These are phyloP conservation scores for Abscondita cerata DNA, from an alignment of 2,888 invertebrate genomes.

Conservation along the genomic window DNA sequence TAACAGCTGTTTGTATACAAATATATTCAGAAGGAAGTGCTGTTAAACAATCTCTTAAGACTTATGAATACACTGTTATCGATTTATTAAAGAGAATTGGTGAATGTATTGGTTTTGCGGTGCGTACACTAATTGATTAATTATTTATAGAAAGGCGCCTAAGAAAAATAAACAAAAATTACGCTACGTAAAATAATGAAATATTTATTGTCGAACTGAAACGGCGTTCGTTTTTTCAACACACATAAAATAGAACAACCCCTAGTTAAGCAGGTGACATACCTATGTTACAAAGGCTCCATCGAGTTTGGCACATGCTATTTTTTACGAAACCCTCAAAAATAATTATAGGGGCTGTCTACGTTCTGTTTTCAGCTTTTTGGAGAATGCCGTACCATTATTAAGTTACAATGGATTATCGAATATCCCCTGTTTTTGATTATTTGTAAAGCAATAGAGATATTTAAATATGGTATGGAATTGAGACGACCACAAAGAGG, in stretches of 20 bases:
- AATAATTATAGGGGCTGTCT: slow-evolving; percentile 35
- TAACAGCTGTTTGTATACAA: slow-evolving; percentile 33
- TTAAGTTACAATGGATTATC: slow-evolving; percentile 28
- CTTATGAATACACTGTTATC: no score
- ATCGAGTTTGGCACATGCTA: slow-evolving; percentile 39
- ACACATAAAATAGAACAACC: slow-evolving; percentile 16
- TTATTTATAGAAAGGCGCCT: no score
- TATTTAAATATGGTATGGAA: slow-evolving; percentile 22
- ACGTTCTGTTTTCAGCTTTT: slow-evolving; percentile 33
- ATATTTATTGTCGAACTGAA: slow-evolving; percentile 13
- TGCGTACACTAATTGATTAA: no score
- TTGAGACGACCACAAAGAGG: slow-evolving; percentile 5
- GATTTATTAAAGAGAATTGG: no score
- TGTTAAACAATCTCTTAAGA: slow-evolving; percentile 19
- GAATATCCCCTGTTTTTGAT: not conserved
- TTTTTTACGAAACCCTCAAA: slow-evolving; percentile 37
- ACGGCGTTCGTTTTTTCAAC: slow-evolving; percentile 8
- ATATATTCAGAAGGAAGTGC: slow-evolving; percentile 26
- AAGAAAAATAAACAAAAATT: no score
- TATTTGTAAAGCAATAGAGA: not conserved
- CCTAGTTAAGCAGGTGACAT: slow-evolving; percentile 45
- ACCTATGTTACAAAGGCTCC: slow-evolving; percentile 42
- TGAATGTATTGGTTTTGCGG: no score
- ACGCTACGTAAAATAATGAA: slow-evolving; percentile 14
- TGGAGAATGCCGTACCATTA: slow-evolving; percentile 26